Evolutionary conservation across 2,113 vertebrate species (phyloP), one percentile per base, ranked within the genome.

Genomic region (Anser cygnoides): DNA sequence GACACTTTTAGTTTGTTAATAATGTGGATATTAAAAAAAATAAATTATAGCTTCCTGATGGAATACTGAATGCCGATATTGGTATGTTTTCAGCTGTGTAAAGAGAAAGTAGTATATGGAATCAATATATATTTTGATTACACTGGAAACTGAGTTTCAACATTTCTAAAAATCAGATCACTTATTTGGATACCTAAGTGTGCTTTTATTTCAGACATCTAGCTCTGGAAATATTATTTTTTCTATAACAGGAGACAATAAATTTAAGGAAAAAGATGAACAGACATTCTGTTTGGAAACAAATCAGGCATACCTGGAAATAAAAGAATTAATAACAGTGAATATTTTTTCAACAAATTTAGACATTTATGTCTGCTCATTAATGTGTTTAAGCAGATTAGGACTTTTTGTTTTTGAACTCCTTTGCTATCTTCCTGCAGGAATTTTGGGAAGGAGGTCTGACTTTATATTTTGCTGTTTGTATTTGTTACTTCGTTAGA

Each of bases 91-190:
- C 59, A 70, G 86, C 59, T 66, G 59, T 67, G 84, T 87, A 84
- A 92, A 93, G 77, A 90, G 68, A 92, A 80, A 78, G 57, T 76
- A 39, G 58, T 54, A n/a, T 78, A 84, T 92, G 39, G 84, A 94
- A 93, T 96, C 90, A 58, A 93, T 96, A 79, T 96, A 73, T 12
- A 44, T 78, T 93, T 97, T 72, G 93, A 94, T 94, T 81, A 87
- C 19, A 59, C 29, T 55, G 19, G 54, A 19, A 94, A 62, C 62
- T 92, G 87, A 89, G 58, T 70, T 66, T 91, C 78, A 91, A 58
- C 49, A 73, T 93, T 92, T 92, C 65, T 67, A 68, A 92, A 95
- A 96, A 94, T 73, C 70, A 82, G 62, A 84, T 93, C 80, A 66
- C 86, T 93, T 89, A 37, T 75, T 90, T 78, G 16, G 43, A 75